phyloP scores from a whole-genome alignment of 2,888 invertebrate species.

The Scaptomyza cyrtandrae region DNA sequence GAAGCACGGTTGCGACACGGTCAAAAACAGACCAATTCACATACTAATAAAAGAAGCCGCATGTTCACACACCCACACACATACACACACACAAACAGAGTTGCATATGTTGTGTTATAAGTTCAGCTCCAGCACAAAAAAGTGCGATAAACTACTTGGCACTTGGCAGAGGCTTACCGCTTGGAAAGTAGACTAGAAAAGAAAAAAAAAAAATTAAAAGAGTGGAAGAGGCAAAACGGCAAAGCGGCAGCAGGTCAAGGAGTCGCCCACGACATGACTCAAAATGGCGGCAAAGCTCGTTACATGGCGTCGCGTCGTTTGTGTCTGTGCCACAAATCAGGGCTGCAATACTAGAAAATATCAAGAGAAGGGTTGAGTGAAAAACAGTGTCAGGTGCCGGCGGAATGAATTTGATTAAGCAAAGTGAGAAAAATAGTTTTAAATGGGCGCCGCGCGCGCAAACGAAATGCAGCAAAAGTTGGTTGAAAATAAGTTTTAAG shows the following conservation, averaged over 20 bases:
- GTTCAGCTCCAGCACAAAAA: constrained; percentile 52
- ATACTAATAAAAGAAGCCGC: constrained; percentile 51
- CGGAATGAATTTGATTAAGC: constrained; percentile 14
- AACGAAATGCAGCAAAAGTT: constrained; percentile 9
- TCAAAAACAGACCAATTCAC: constrained; percentile 47
- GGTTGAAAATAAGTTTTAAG: constrained; percentile 6
- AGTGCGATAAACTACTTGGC: constrained; percentile 76
- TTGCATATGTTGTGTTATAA: constrained; percentile 71
- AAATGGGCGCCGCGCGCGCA: background rate
- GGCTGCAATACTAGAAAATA: constrained; percentile 20
- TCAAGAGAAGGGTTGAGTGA: background rate
- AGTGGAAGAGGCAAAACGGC: background rate
- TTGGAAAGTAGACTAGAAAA: background rate
- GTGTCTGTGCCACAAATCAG: constrained; percentile 37
- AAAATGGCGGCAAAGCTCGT: constrained; percentile 35
- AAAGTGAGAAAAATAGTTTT: constrained; percentile 17
- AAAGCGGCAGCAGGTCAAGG: constrained; percentile 42
- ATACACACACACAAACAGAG: constrained; percentile 16
- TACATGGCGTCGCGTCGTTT: constrained; percentile 5
- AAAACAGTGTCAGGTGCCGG: constrained; percentile 1
- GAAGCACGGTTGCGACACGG: constrained; percentile 50
- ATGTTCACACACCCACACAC: constrained; percentile 36
- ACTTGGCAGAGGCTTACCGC: constrained; percentile 38
- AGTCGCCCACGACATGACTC: constrained; percentile 39
- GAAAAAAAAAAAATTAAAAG: background rate